Evolutionary conservation across 2,888 invertebrate species (phyloP).

Genomic region (Tenthredo livida): DNA sequence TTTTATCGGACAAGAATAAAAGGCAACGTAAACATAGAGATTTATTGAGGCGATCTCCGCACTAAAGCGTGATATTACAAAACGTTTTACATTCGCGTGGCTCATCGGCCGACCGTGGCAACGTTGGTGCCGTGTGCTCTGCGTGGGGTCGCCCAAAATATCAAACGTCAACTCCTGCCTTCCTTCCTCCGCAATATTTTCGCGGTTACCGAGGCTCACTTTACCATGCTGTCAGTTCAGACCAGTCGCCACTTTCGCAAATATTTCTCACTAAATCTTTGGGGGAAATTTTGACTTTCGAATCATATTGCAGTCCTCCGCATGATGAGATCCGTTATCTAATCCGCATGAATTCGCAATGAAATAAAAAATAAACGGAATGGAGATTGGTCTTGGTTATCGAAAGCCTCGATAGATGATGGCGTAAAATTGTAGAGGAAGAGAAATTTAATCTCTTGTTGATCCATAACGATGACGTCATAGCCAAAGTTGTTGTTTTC

Average conservation of each 20-base stretch:
- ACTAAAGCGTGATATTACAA: constrained; percentile 46
- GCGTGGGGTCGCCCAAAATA: constrained; percentile 75
- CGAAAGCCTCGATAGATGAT: background rate
- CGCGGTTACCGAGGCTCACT: constrained; percentile 51
- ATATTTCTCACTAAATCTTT: background rate
- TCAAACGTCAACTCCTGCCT: constrained; percentile 68
- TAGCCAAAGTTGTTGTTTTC: constrained; percentile 15
- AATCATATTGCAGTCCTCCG: background rate
- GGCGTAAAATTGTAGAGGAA: background rate
- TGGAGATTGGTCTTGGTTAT: background rate
- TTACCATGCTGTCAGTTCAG: constrained; percentile 15
- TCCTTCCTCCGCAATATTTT: constrained; percentile 67
- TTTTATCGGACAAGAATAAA: constrained; percentile 35
- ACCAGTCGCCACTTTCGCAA: constrained; percentile 21
- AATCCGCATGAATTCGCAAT: background rate
- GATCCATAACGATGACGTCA: background rate
- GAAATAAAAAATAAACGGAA: background rate
- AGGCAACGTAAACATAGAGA: constrained; percentile 33
- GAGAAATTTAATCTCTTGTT: constrained; percentile 16
- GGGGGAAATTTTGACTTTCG: background rate
- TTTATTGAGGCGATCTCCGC: constrained; percentile 22
- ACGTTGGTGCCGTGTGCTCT: constrained; percentile 75
- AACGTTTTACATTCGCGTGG: constrained; percentile 58
- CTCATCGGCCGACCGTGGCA: constrained; percentile 49
- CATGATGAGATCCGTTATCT: background rate